Base-by-base conservation (phyloP, 2,888 invertebrate genomes). In the Iphiclides podalirius region DNA sequence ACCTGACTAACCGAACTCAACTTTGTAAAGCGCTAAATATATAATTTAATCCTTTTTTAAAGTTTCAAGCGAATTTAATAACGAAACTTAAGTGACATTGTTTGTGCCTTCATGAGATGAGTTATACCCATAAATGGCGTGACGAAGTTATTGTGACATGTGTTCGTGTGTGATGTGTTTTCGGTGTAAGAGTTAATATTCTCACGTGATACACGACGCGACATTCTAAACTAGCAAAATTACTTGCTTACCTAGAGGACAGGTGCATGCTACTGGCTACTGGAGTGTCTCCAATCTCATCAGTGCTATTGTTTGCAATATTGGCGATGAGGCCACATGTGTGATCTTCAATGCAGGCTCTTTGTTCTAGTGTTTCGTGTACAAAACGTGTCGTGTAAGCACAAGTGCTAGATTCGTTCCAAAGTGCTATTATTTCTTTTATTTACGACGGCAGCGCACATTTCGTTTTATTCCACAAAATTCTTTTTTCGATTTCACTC, bases 351-450 rank as follows among this genome's bases (percentile, higher is more conserved):
- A 61, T 75, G 60, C 59, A 69, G 56, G 60, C 67, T 70, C 78
- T 77, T 79, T 81, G 77, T 79, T 70, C 72, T 61, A 61, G 62
- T 60, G 59, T 63, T 69, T 63, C 61, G 55, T 62, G 66, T 69
- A 70, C 59, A 62, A 69, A 75, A 83, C 77, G 77, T 81, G 79
- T 74, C 67, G 66, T 64, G 76, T 76, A 72, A 83, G 80, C 83
- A 72, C 65, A 75, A 75, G 63, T 67, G 63, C 63, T 65, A 68
- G 66, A 60, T 63, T 59, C 61, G 63, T 66, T 62, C 58, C 58
- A 61, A 58, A 58, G 58, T 54, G 51, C 57, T 58, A 56, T 12
- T n/a, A 8, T 31, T 11, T 26, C 6, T 54, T 58, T 60, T 60
- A 59, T 60, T 61, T 59, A 54, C 54, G 58, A 46, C 50, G 39